These are phyloP conservation scores for Ennomos quercinarius DNA, from an alignment of 2,888 invertebrate genomes.

Conservation along the genomic window DNA sequence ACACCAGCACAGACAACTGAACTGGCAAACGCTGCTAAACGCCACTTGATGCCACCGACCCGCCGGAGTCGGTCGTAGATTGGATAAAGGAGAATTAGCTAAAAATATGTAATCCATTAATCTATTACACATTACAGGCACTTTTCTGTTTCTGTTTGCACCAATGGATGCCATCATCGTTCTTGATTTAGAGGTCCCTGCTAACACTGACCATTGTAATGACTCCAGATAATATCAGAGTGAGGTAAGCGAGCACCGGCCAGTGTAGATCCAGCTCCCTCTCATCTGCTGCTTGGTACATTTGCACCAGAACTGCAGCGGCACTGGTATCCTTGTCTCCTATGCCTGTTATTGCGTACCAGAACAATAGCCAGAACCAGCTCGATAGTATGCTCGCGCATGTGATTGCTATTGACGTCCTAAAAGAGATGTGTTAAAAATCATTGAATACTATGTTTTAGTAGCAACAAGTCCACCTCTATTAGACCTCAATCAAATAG, in stretches of 20 bases:
- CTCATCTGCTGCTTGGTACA: constrained; percentile 55
- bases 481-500: no score
- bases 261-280: constrained; percentile 49
- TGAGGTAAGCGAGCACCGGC: constrained; percentile 59
- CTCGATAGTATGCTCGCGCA: constrained; percentile 56
- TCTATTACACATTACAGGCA: no score
- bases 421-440: constrained; percentile 41
- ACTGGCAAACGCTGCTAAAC: constrained; percentile 50
- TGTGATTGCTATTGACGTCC: constrained; percentile 61
- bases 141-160: no score
- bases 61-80: constrained; percentile 66
- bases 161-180: no score
- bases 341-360: constrained; percentile 60
- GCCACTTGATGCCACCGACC: constrained; percentile 63
- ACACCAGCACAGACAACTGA: constrained; percentile 53
- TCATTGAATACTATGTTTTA: not conserved
- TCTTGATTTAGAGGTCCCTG: no score
- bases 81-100: constrained; percentile 68
- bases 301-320: constrained; percentile 59
- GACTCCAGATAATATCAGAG: constrained; percentile 63
- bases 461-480: no score
- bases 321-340: constrained; percentile 50
- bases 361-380: constrained; percentile 66
- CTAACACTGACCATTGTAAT: constrained; percentile 63
- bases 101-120: constrained; percentile 22